Conservation (phyloP, 2,113 vertebrate species). For the Rhynchopsitta pachyrhyncha region DNA sequence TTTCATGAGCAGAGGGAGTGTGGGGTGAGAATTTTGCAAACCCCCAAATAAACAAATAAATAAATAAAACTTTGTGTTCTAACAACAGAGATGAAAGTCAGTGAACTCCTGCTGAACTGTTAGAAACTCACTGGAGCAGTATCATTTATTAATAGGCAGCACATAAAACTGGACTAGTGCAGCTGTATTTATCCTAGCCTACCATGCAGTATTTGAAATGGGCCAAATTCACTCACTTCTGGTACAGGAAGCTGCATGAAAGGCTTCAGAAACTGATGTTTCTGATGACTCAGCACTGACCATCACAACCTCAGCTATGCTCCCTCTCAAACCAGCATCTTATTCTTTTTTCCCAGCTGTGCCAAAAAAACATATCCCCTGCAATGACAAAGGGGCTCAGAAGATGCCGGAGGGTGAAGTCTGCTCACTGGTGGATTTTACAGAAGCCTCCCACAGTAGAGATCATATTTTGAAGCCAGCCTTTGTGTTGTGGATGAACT, state of each 20-base stretch:
- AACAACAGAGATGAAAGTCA: background rate
- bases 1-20: background rate
- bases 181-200: background rate
- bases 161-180: background rate
- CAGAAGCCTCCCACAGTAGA: background rate
- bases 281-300: background rate
- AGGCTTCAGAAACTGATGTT: background rate
- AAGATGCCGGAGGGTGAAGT: accelerated
- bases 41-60: background rate
- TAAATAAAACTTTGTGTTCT: background rate
- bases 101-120: background rate
- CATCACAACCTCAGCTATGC: background rate
- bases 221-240: background rate
- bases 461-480: background rate
- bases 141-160: conserved; percentile 15
- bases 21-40: background rate
- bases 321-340: background rate
- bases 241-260: background rate
- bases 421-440: background rate
- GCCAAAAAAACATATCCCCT: background rate
- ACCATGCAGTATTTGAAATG: background rate
- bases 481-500: background rate
- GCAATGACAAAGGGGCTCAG: background rate
- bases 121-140: background rate
- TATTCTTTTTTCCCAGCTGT: background rate